Evolutionary conservation across 2,888 invertebrate species (phyloP).

Genomic region (Rhimphoctona megacephalus): DNA sequence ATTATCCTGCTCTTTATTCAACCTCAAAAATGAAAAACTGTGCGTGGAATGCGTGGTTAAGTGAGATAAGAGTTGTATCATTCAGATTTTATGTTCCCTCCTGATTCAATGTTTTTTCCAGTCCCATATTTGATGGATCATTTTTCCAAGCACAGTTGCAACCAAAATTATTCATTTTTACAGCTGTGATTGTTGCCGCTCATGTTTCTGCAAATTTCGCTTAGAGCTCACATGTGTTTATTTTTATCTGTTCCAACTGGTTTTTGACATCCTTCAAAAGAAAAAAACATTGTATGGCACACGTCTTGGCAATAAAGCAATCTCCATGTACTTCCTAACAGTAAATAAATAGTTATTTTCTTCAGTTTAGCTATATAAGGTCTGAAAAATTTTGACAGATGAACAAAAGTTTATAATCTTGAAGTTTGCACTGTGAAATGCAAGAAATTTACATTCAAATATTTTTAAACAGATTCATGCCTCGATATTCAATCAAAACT

Average conservation of each 20-base stretch:
- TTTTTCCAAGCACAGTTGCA: background rate
- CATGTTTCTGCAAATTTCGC: background rate
- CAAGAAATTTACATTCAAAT: background rate
- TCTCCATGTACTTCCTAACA: background rate
- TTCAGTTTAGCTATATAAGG: background rate
- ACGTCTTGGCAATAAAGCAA: background rate
- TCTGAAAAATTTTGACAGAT: background rate
- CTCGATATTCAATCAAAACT: too few species aligned
- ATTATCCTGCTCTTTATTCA: background rate
- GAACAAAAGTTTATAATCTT: background rate
- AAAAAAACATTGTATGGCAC: background rate
- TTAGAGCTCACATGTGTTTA: background rate
- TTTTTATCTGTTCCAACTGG: background rate
- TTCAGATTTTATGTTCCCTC: background rate
- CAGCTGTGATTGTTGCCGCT: background rate
- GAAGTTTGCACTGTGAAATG: too few species aligned
- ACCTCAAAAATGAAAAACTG: background rate
- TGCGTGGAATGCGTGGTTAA: background rate
- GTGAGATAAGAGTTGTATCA: conserved; percentile 14
- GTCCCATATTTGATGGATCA: background rate
- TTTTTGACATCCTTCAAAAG: background rate
- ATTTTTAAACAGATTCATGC: too few species aligned
- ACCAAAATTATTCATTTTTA: background rate
- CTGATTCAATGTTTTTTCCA: background rate
- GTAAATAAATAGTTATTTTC: background rate